Percentiles rank a stretch among this genome's conserved stretches.
These are phyloP conservation scores for Drosophila pseudoananassae DNA, from an alignment of 1,140 invertebrate genomes.

Conservation along the genomic window DNA sequence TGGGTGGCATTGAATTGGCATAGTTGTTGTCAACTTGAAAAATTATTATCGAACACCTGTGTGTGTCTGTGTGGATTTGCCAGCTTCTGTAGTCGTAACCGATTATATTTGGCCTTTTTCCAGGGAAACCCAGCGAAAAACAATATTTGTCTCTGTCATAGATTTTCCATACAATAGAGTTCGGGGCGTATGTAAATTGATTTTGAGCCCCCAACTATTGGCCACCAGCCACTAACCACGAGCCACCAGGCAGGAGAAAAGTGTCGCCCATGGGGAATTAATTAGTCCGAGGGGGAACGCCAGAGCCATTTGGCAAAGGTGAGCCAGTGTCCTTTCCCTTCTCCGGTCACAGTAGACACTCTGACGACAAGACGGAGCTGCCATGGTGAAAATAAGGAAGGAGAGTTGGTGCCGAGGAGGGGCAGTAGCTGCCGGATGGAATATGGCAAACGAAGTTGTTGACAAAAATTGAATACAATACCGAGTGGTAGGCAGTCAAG, in stretches of 20 bases:
- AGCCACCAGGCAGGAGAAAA: constrained; percentile 25
- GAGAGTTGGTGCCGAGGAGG: background rate
- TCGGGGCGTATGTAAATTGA: constrained; percentile 61
- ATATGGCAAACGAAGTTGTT: constrained; percentile 58
- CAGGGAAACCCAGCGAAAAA: constrained; percentile 27
- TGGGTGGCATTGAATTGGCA: constrained; percentile 38
- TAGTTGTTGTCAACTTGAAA: constrained; percentile 66
- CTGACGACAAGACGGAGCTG: constrained; percentile 50
- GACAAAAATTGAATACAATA: constrained; percentile 81
- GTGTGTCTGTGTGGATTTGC: constrained; percentile 40
- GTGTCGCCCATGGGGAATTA: constrained; percentile 80
- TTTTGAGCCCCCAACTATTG: constrained; percentile 25
- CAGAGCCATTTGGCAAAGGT: constrained; percentile 14
- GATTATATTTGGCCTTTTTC: constrained; percentile 40
- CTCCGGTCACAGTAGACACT: constrained; percentile 53
- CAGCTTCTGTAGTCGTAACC: constrained; percentile 26
- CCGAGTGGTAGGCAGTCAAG: constrained; percentile 23
- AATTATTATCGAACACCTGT: constrained; percentile 81
- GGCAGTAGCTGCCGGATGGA: constrained; percentile 9
- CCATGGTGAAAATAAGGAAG: constrained; percentile 19
- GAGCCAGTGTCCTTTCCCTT: background rate
- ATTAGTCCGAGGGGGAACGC: constrained; percentile 53
- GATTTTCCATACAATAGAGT: constrained; percentile 47
- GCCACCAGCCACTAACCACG: constrained; percentile 7
- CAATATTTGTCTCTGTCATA: constrained; percentile 35